phyloP scores from a whole-genome alignment of 2,888 invertebrate species.

The Thereva unica region DNA sequence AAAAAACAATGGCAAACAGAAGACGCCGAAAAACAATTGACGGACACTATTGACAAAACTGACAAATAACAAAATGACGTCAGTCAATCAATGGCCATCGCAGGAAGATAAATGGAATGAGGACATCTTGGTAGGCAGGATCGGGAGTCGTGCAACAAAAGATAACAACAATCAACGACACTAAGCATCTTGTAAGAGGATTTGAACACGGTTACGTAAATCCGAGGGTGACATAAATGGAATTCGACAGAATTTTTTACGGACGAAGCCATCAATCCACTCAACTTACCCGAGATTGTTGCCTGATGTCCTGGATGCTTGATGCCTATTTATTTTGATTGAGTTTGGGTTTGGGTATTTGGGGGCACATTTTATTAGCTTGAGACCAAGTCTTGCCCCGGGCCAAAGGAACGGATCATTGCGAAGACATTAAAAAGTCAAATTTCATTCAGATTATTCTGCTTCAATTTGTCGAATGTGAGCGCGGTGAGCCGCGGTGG shows the following conservation, averaged over 20 bases:
- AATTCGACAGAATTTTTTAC: conserved; percentile 39
- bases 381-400: not conserved
- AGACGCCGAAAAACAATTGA: conserved; percentile 23
- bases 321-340: conserved; percentile 2
- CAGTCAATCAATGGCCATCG: conserved; percentile 28
- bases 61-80: conserved; percentile 28
- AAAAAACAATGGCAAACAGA: conserved; percentile 8
- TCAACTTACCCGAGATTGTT: conserved; percentile 18
- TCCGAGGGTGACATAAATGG: conserved; percentile 39
- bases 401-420: conserved; percentile 15
- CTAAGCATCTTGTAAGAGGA: not conserved
- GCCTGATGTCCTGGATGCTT: not conserved
- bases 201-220: conserved; percentile 21
- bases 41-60: conserved; percentile 1
- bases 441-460: conserved; percentile 39
- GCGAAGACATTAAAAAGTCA: conserved; percentile 32
- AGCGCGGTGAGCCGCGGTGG: not conserved
- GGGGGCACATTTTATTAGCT: conserved; percentile 25
- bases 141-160: conserved; percentile 13
- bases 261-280: conserved; percentile 39
- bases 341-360: conserved; percentile 25
- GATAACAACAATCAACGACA: conserved; percentile 24
- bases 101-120: conserved; percentile 20
- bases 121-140: conserved; percentile 22
- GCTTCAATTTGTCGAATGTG: conserved; percentile 35